A percentile compares a stretch with the other conserved stretches of the same genome.
Evolutionary conservation across 2,888 invertebrate genomes (phyloP).

Genomic region (Mayetiola destructor): DNA sequence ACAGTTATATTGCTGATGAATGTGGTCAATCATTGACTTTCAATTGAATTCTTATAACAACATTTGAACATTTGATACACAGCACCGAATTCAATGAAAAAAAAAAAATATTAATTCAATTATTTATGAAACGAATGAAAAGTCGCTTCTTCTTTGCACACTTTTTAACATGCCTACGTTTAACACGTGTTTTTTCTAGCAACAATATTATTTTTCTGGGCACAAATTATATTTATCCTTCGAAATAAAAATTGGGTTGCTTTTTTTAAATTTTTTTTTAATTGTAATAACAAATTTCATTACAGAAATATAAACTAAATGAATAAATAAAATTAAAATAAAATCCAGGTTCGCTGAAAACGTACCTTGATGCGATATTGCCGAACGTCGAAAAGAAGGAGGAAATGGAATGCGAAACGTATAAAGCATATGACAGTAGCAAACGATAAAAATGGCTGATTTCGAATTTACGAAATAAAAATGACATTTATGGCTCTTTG

Average conservation of each 20-base stretch:
- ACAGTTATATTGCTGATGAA: slow-evolving; percentile 35
- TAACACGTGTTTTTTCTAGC: neutral
- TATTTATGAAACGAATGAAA: neutral
- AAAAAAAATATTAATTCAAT: neutral
- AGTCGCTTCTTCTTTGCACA: neutral
- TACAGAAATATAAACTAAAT: neutral
- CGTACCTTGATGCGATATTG: slow-evolving; percentile 32
- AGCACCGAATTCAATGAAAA: too few relatives aligned
- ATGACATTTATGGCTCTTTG: too few relatives aligned
- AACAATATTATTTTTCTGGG: neutral
- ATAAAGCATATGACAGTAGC: neutral
- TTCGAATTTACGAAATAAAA: too few relatives aligned
- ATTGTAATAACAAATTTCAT: neutral
- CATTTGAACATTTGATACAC: neutral
- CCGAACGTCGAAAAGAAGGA: slow-evolving; percentile 31
- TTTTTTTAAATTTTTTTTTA: neutral
- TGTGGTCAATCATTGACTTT: slow-evolving; percentile 36
- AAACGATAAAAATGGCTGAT: slow-evolving; percentile 1
- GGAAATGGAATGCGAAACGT: slow-evolving; percentile 23
- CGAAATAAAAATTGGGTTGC: slow-evolving; percentile 3
- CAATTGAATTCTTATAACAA: neutral
- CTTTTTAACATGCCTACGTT: neutral
- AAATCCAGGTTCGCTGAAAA: slow-evolving; percentile 17
- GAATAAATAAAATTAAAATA: neutral
- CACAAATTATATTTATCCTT: neutral